These are phyloP conservation scores for Drosophila barbarae DNA, from an alignment of 2,888 invertebrate genomes.

Conservation along the genomic window DNA sequence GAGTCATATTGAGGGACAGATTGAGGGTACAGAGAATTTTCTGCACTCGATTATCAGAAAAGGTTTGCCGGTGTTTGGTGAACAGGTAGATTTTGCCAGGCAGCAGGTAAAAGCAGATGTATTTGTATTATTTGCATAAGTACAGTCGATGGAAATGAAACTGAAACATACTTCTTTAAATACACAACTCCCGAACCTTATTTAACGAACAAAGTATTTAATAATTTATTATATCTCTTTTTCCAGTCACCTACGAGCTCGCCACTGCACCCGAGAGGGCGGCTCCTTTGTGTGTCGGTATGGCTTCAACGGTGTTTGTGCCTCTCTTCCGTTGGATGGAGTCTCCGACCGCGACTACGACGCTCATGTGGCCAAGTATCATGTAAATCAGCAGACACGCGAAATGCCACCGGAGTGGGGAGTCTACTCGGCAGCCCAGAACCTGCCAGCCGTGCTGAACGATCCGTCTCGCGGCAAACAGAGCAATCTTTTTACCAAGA, in stretches of 20 bases:
- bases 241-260: slow-evolving; percentile 87
- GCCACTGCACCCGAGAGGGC: slow-evolving; percentile 91
- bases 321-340: slow-evolving; percentile 92
- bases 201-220: not conserved
- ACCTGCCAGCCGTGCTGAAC: slow-evolving; percentile 96
- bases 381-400: slow-evolving; percentile 80
- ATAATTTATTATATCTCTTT: slow-evolving; percentile 52
- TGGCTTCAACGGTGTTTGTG: slow-evolving; percentile 92
- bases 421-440: slow-evolving; percentile 92
- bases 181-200: too few relatives aligned
- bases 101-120: slow-evolving; percentile 13
- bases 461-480: slow-evolving; percentile 96
- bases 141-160: not conserved
- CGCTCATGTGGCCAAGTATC: slow-evolving; percentile 88
- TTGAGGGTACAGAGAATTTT: too few relatives aligned
- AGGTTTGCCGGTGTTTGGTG: not conserved
- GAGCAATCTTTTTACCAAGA: slow-evolving; percentile 95
- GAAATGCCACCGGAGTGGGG: slow-evolving; percentile 81
- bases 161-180: not conserved
- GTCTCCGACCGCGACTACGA: slow-evolving; percentile 93
- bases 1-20: not conserved
- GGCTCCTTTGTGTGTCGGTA: slow-evolving; percentile 93
- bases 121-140: not conserved
- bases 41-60: not conserved
- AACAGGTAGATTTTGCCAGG: not conserved